phyloP scores from a whole-genome alignment of 2,113 vertebrate species.

The Otolemur garnettii region DNA sequence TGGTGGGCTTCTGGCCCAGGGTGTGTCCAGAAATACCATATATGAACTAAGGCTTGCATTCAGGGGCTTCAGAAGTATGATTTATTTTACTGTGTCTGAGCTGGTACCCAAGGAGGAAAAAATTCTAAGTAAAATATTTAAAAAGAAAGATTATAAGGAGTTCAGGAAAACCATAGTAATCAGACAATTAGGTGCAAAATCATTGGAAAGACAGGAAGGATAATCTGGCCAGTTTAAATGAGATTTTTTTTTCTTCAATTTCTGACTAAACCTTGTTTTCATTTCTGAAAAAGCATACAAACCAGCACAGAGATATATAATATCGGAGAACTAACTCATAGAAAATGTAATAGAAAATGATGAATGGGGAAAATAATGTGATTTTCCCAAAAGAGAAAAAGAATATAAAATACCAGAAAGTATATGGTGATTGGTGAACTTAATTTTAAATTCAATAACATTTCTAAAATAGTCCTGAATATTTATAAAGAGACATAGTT shows the following conservation, averaged over 20 bases:
- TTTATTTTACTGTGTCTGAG: no score
- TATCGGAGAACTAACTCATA: conserved; percentile 32
- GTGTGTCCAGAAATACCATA: no score
- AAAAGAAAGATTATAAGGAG: not conserved
- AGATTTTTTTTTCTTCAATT: conserved; percentile 8
- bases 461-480: not conserved
- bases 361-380: not conserved
- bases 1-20: no score
- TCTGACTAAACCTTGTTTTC: conserved; percentile 3
- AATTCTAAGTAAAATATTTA: conserved; percentile 43
- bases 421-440: not conserved
- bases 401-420: not conserved
- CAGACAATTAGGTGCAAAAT: not conserved
- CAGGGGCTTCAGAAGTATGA: no score
- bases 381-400: not conserved
- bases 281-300: not conserved
- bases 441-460: conserved; percentile 43
- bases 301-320: not conserved
- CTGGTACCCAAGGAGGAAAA: not conserved
- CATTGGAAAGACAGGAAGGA: not conserved
- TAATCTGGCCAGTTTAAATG: not conserved
- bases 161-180: conserved; percentile 12
- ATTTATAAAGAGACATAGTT: not conserved
- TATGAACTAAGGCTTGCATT: no score
- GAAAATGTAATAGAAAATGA: not conserved